These are phyloP conservation scores for Eilema griseolum DNA, from an alignment of 2,888 invertebrate genomes.

Conservation along the genomic window DNA sequence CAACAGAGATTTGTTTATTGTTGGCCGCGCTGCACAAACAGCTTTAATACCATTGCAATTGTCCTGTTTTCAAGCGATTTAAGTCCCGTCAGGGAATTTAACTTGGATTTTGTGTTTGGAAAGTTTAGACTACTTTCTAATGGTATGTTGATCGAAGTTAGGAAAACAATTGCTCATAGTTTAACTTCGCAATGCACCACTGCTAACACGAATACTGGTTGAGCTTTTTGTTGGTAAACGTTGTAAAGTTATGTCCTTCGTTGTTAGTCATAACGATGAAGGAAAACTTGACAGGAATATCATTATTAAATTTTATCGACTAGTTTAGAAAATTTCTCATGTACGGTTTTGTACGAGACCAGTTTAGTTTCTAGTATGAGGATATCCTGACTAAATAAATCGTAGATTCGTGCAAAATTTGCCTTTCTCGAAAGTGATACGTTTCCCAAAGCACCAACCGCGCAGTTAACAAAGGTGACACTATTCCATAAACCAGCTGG, in stretches of 20 bases:
- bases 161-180: slow-evolving; percentile 11
- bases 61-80: slow-evolving; percentile 44
- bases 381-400: slow-evolving; percentile 1
- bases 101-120: slow-evolving; percentile 28
- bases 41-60: slow-evolving; percentile 48
- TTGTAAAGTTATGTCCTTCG: not conserved
- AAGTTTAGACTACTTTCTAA: slow-evolving; percentile 40
- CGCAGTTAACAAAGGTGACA: slow-evolving; percentile 2
- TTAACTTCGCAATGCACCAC: not conserved
- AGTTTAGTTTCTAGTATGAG: not conserved
- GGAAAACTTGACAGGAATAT: not conserved
- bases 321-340: not conserved
- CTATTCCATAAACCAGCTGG: not conserved
- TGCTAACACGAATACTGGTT: not conserved
- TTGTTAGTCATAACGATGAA: too few relatives aligned
- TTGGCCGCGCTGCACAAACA: slow-evolving; percentile 34
- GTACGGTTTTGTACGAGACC: not conserved
- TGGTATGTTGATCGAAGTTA: slow-evolving; percentile 23
- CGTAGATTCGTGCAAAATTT: not conserved
- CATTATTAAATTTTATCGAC: not conserved
- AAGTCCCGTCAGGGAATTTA: slow-evolving; percentile 39
- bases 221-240: not conserved
- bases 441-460: not conserved
- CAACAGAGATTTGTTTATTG: slow-evolving; percentile 15
- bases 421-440: not conserved